Evolutionary conservation across 2,888 invertebrate species (phyloP).

Genomic region (Dilophus febrilis): DNA sequence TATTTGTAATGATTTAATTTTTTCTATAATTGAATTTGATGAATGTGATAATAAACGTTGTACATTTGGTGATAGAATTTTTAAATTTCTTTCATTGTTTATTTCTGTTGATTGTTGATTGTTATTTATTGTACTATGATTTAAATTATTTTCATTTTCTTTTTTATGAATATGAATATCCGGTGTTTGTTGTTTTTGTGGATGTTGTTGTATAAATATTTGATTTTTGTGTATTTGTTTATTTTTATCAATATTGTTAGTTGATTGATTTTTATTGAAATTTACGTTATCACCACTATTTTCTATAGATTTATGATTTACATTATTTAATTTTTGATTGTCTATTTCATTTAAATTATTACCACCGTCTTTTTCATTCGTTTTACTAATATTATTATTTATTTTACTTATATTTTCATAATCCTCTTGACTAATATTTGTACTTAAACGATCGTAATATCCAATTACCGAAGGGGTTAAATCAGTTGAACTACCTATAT

Average conservation of each 20-base stretch:
- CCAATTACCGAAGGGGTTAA: conserved; percentile 72
- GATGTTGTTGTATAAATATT: too few relatives aligned
- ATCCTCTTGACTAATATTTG: conserved; percentile 24
- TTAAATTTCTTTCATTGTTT: conserved; percentile 16
- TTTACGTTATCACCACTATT: background rate
- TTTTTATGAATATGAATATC: too few relatives aligned
- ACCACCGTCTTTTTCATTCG: background rate
- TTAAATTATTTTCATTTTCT: too few relatives aligned
- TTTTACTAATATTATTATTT: background rate
- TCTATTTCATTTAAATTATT: background rate
- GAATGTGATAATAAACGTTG: conserved; percentile 37
- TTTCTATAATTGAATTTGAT: background rate
- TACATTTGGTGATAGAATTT: conserved; percentile 32
- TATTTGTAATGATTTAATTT: background rate
- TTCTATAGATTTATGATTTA: background rate
- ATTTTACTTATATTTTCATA: conserved; percentile 12
- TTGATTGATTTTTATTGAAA: background rate
- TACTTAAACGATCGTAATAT: conserved; percentile 62
- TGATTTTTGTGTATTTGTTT: too few relatives aligned
- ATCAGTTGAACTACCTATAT: conserved; percentile 72
- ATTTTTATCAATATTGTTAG: background rate
- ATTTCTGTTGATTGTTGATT: too few relatives aligned
- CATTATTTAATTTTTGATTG: background rate
- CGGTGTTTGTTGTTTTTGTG: too few relatives aligned
- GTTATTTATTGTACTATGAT: too few relatives aligned